These are phyloP conservation scores for Paralvinella palmiformis DNA, from an alignment of 1,140 invertebrate genomes.

Conservation along the genomic window DNA sequence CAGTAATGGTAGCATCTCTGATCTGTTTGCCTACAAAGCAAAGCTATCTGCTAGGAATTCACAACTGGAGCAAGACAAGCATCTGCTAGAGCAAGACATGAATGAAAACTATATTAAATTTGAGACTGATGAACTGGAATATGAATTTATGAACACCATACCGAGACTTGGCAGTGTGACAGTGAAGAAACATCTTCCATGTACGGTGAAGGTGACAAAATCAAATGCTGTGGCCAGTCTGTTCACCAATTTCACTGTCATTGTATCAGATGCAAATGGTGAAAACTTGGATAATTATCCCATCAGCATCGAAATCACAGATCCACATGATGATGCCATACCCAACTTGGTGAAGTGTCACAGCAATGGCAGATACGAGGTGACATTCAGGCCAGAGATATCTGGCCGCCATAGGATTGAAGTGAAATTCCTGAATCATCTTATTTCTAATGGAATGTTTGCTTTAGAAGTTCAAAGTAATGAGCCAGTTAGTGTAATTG, in stretches of 20 bases:
- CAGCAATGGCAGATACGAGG: slow-evolving; percentile 10
- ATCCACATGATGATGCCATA: slow-evolving; percentile 5
- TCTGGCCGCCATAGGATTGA: slow-evolving; percentile 8
- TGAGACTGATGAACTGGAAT: not conserved
- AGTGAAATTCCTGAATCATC: slow-evolving; percentile 11
- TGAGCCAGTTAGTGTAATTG: slow-evolving; percentile 18
- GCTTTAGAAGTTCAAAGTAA: slow-evolving; percentile 15
- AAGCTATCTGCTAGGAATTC: slow-evolving; percentile 9
- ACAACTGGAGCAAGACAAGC: not conserved
- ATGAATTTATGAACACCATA: not conserved
- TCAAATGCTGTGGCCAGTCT: not conserved
- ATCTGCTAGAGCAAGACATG: not conserved
- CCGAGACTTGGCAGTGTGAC: slow-evolving; percentile 1
- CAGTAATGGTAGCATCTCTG: slow-evolving; percentile 10
- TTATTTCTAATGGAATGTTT: slow-evolving; percentile 2
- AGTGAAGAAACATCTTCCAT: slow-evolving; percentile 1
- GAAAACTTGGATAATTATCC: slow-evolving; percentile 3
- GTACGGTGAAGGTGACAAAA: not conserved
- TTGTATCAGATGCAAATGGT: not conserved
- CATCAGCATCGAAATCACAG: slow-evolving; percentile 6
- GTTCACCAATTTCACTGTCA: not conserved
- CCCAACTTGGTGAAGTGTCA: slow-evolving; percentile 13
- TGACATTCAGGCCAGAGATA: slow-evolving; percentile 5
- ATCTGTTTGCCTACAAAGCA: slow-evolving; percentile 11
- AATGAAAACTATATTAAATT: slow-evolving; percentile 7